A percentile compares a stretch with the other conserved stretches of the same genome.
Conservation (phyloP, 2,113 vertebrate genomes). For the Malurus elegans region DNA sequence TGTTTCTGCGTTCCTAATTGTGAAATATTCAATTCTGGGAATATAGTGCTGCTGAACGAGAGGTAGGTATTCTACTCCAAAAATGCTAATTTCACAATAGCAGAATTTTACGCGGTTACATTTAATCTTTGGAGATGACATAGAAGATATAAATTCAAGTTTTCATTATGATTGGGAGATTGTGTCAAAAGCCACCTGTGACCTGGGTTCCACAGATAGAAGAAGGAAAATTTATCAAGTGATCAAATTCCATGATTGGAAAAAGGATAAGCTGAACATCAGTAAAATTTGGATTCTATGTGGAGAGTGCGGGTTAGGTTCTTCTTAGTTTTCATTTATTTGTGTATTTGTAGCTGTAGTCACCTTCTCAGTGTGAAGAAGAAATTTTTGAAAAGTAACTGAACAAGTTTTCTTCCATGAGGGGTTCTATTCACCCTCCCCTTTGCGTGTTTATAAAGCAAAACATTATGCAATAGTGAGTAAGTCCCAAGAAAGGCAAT, state of each 20-base stretch:
- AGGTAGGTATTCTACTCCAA: not conserved
- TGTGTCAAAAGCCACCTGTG: not conserved
- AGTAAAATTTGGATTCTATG: not conserved
- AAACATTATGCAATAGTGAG: not conserved
- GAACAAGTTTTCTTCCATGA: not conserved
- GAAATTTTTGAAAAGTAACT: not conserved
- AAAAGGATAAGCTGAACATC: not conserved
- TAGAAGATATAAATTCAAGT: not conserved
- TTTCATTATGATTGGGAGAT: not conserved
- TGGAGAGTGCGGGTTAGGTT: not conserved
- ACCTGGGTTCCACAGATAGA: not conserved
- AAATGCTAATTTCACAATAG: not conserved
- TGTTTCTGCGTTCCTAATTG: not conserved
- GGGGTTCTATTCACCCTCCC: not conserved
- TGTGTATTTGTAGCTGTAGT: not conserved
- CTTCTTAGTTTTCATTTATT: not conserved
- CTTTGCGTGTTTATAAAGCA: not conserved
- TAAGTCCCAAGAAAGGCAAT: not conserved
- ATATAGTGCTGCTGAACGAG: not conserved
- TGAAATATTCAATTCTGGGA: not conserved
- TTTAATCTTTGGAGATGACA: not conserved
- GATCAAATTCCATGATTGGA: not conserved
- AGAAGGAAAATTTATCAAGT: not conserved
- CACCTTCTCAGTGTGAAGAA: not conserved
- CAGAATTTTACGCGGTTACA: accelerated